Conservation (phyloP, 2,888 invertebrate species). For the Acanthosepion esculentum region DNA sequence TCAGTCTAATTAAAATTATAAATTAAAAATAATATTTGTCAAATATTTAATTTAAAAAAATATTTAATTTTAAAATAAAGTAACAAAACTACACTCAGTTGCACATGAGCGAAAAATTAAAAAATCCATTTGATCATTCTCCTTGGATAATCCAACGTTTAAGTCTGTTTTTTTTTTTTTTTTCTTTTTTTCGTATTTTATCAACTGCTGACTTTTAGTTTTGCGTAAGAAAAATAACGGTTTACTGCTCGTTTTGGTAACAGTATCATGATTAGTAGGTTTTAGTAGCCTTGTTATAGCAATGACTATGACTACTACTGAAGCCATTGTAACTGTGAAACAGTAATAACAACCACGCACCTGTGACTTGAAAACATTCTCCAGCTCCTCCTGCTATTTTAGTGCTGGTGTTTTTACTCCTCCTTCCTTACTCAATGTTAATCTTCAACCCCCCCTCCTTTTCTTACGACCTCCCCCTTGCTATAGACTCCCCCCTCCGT, state of each 20-base stretch:
- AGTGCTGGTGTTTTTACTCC: neutral
- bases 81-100: too few relatives aligned
- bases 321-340: neutral
- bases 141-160: neutral
- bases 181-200: neutral
- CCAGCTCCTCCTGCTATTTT: slow-evolving; percentile 1
- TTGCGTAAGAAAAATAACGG: neutral
- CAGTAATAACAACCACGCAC: neutral
- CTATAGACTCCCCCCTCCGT: neutral
- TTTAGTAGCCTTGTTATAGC: neutral
- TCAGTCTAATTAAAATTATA: too few relatives aligned
- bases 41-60: too few relatives aligned
- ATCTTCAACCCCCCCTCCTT: neutral
- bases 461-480: neutral
- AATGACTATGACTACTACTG: neutral
- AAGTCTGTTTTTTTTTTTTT: neutral
- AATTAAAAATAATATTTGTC: too few relatives aligned
- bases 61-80: too few relatives aligned
- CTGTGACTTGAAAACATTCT: neutral
- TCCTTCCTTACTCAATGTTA: neutral
- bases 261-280: neutral
- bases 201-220: neutral
- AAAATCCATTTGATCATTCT: neutral
- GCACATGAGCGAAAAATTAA: too few relatives aligned
- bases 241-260: neutral